phyloP scores from a whole-genome alignment of 1,140 invertebrate genomes.

The Watersipora subatra region DNA sequence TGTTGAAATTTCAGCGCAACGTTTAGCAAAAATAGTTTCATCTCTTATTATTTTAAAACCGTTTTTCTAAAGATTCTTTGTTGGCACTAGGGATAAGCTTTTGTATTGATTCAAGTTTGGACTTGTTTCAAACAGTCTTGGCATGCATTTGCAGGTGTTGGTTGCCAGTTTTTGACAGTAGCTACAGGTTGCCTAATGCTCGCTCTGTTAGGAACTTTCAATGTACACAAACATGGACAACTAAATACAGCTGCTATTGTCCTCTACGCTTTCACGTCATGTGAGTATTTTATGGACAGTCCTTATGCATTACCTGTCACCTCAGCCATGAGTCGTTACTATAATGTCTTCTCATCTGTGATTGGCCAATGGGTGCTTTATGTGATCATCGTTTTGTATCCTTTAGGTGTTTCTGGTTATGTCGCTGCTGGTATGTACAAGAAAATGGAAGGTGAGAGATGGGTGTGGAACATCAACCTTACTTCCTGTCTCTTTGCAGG shows the following conservation, averaged over 20 bases:
- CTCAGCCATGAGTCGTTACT: too few relatives aligned
- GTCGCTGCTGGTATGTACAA: conserved; percentile 41
- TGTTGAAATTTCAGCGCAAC: too few relatives aligned
- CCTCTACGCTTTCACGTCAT: conserved; percentile 45
- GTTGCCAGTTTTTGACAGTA: conserved; percentile 43
- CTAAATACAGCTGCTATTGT: conserved; percentile 45
- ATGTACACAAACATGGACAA: conserved; percentile 44
- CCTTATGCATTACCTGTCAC: too few relatives aligned
- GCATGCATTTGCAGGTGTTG: conserved; percentile 43
- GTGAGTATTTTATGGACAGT: conserved; percentile 29
- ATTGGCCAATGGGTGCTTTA: too few relatives aligned
- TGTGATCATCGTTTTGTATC: too few relatives aligned
- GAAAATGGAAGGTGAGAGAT: conserved; percentile 44
- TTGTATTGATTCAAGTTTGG: too few relatives aligned
- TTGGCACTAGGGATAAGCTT: too few relatives aligned
- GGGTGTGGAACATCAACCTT: conserved; percentile 46
- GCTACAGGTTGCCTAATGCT: conserved; percentile 43
- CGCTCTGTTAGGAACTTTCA: conserved; percentile 44
- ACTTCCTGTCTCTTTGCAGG: conserved; percentile 44
- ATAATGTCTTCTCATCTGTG: too few relatives aligned
- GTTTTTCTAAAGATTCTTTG: too few relatives aligned
- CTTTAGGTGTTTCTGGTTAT: conserved; percentile 45
- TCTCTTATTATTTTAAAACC: too few relatives aligned
- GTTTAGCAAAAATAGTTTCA: too few relatives aligned
- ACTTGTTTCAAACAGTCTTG: too few relatives aligned